Conservation (phyloP, 2,888 invertebrate genomes). For the Nephrotoma appendiculata region DNA sequence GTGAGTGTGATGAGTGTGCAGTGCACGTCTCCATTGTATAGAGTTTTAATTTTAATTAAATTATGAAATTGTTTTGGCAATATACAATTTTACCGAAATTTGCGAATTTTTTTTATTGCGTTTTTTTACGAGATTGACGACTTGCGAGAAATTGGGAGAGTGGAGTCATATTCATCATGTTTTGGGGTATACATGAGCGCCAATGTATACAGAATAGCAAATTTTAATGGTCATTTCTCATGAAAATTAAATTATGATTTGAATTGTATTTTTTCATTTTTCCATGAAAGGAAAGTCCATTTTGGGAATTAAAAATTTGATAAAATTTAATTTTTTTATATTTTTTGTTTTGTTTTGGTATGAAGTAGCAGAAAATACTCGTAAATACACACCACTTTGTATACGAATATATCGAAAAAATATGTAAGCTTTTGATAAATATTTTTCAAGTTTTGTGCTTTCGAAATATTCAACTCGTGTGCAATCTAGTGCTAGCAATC, state of each 20-base stretch:
- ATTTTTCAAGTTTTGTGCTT: too few species aligned
- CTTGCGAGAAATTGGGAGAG: background rate
- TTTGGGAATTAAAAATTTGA: background rate
- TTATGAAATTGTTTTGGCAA: background rate
- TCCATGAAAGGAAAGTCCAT: background rate
- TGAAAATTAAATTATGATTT: background rate
- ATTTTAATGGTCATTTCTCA: background rate
- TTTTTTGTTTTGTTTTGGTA: background rate
- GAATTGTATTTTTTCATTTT: background rate
- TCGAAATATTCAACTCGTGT: too few species aligned
- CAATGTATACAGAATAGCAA: background rate
- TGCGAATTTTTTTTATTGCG: background rate
- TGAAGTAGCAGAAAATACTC: too few species aligned
- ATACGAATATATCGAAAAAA: too few species aligned
- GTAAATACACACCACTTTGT: too few species aligned
- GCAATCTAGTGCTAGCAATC: too few species aligned
- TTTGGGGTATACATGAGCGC: background rate
- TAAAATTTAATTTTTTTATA: background rate
- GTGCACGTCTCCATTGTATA: background rate
- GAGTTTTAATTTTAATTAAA: background rate
- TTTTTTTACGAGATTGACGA: background rate
- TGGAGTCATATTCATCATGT: background rate
- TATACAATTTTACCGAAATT: background rate
- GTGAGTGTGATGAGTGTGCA: too few species aligned
- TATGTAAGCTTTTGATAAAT: too few species aligned